These are phyloP conservation scores for Chironomus tentans DNA, from an alignment of 2,888 invertebrate genomes.

Conservation along the genomic window DNA sequence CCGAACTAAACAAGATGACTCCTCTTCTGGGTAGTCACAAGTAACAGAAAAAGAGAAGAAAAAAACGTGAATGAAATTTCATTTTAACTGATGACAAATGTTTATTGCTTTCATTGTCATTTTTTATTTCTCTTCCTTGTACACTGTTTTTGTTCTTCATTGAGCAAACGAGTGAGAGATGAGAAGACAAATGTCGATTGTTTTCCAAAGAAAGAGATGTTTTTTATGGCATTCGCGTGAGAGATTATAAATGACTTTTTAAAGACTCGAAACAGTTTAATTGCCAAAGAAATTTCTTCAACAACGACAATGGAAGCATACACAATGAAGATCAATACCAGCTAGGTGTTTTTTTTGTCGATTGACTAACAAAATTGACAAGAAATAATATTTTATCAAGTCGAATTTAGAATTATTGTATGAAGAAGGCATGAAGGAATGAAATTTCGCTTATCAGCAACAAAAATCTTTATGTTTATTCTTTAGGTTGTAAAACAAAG, in stretches of 20 bases:
- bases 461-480: conserved; percentile 20
- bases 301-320: not conserved
- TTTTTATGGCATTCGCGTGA: not conserved
- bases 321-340: not conserved
- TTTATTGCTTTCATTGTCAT: conserved; percentile 21
- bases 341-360: not conserved
- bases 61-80: conserved; percentile 23
- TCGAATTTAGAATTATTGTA: not conserved
- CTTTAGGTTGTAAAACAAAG: conserved; percentile 23
- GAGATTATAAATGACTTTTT: conserved; percentile 11
- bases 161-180: too few relatives aligned
- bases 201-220: conserved; percentile 7
- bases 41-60: not conserved
- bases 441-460: conserved; percentile 3
- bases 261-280: not conserved
- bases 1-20: too few relatives aligned
- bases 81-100: conserved; percentile 21
- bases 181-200: conserved; percentile 18
- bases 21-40: not conserved
- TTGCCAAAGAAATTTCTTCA: not conserved
- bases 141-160: too few relatives aligned
- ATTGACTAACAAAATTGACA: conserved; percentile 6
- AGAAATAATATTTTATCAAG: not conserved
- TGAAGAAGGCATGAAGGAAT: not conserved
- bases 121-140: not conserved